Base-by-base conservation (phyloP, 2,888 invertebrate genomes). In the Cremastinae sp. region DNA sequence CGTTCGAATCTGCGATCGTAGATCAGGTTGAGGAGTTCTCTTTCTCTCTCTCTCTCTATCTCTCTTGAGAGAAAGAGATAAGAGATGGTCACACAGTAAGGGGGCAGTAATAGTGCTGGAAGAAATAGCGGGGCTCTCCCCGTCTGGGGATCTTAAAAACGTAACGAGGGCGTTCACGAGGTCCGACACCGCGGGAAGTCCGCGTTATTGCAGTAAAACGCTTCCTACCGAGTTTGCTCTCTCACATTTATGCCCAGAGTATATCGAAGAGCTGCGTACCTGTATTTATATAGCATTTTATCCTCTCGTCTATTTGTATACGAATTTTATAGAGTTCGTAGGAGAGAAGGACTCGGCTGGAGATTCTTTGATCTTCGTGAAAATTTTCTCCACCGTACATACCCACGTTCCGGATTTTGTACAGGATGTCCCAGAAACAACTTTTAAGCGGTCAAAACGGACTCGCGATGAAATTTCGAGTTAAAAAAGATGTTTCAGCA, bases 121-220 rank as follows among this genome's bases (percentile, higher is more conserved):
- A 71, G 71, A 74, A 58, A 74, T 70, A 75, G 78, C 78, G 65
- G 74, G 64, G 74, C 68, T 71, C 62, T 66, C 74, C 71, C 79
- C 74, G 78, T 79, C 74, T 78, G 28, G 5, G 28, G 28, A 28
- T 28, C 28, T 28, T 28, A 28, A 28, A 47, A 68, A 59, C 68
- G 74, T 78, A 79, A 79, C 75, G 79, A 79, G 78, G 78, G 79
- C 78, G 79, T 79, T 75, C 79, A 75, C 75, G 78, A 74, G 78
- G 66, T 65, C 64, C 73, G 70, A 71, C 79, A 74, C 79, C 56
- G 74, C 79, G 78, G 79, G 79, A 78, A 70, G 79, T 74, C 79
- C 74, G 79, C 78, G 81, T 81, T 84, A 84, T 84, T 82, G 82
- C 80, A 77, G 75, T 78, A 83, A 81, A 74, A 78, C 75, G 71